Conservation (phyloP, 2,797 vertebrate genomes). For the Sebastes umbrosus region DNA sequence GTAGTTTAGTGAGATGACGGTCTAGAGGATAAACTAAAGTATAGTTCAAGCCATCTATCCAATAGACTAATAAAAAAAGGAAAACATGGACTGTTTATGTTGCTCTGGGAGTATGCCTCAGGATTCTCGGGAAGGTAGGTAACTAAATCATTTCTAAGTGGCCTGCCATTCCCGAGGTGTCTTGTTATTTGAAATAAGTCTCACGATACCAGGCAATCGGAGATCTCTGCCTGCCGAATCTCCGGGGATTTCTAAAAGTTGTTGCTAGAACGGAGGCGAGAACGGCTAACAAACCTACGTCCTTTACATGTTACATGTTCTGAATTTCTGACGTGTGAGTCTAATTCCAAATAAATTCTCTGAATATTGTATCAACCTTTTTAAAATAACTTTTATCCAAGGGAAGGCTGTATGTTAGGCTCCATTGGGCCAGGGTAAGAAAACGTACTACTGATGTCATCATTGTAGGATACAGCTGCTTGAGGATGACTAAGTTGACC, state of each 20-base stretch:
- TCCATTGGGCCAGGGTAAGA: constrained; percentile 12
- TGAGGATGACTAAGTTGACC: constrained; percentile 8
- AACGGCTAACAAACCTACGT: neutral
- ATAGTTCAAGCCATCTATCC: neutral
- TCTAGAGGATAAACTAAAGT: too few relatives aligned
- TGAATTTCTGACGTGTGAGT: neutral
- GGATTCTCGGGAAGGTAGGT: too few relatives aligned
- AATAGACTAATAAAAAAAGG: neutral
- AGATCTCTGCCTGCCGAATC: too few relatives aligned
- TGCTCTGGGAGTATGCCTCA: neutral
- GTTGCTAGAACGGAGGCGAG: too few relatives aligned
- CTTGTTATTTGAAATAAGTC: too few relatives aligned
- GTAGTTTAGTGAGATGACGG: too few relatives aligned
- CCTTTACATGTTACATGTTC: neutral
- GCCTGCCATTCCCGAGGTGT: too few relatives aligned
- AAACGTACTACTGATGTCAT: constrained; percentile 10
- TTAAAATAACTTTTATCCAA: too few relatives aligned
- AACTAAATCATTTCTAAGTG: too few relatives aligned
- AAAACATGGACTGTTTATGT: neutral
- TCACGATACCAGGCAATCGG: neutral
- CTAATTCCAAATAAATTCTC: too few relatives aligned
- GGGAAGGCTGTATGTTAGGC: neutral
- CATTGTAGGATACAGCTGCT: neutral
- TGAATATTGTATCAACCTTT: too few relatives aligned
- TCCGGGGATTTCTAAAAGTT: neutral